These are phyloP conservation scores for Malurus melanocephalus DNA, from an alignment of 2,113 vertebrate species.

Conservation along the genomic window DNA sequence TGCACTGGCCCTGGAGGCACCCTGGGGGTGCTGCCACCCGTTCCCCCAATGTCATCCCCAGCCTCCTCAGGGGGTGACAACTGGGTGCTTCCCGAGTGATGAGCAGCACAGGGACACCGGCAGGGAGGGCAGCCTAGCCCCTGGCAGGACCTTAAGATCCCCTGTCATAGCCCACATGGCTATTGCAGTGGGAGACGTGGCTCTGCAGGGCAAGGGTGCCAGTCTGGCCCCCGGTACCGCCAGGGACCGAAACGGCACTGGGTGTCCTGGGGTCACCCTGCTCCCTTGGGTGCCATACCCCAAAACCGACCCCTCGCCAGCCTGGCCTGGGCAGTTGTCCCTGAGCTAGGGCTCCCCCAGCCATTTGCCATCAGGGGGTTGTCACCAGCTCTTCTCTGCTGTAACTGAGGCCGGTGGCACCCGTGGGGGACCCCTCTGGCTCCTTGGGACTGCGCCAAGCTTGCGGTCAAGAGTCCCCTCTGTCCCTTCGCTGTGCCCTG, in stretches of 20 bases:
- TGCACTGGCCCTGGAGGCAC: not conserved
- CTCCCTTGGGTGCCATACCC: not conserved
- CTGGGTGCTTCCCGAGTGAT: not conserved
- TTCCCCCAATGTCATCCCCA: not conserved
- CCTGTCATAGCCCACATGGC: not conserved
- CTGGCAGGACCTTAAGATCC: not conserved
- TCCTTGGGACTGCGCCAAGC: not conserved
- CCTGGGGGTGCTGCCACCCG: not conserved
- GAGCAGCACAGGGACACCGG: not conserved
- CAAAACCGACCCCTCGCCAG: fast-evolving
- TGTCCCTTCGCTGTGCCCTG: fast-evolving
- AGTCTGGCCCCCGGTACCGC: not conserved
- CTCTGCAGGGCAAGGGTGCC: not conserved
- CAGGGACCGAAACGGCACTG: not conserved
- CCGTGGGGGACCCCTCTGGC: fast-evolving
- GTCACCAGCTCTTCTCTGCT: not conserved
- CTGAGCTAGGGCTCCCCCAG: not conserved
- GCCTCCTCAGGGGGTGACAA: not conserved
- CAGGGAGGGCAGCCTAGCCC: not conserved
- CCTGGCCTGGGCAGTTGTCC: fast-evolving
- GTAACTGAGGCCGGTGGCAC: not conserved
- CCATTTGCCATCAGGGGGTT: not conserved
- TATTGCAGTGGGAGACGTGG: not conserved
- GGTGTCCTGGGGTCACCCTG: not conserved
- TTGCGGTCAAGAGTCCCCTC: fast-evolving